phyloP scores from a whole-genome alignment of 1,140 invertebrate genomes.

The Solen grandis region DNA sequence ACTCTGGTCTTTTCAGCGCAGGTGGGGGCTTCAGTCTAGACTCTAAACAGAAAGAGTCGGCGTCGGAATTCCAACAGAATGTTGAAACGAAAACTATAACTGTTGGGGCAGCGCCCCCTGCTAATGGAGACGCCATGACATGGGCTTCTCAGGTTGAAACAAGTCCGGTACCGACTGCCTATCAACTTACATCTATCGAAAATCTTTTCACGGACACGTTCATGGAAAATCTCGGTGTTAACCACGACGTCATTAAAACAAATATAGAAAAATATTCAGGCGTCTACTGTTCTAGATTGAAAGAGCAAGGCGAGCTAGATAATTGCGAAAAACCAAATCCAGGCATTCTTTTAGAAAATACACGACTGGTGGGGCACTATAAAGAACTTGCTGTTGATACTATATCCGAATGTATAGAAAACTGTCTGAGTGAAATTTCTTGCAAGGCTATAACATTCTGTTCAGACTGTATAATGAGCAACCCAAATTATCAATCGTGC shows the following conservation, averaged over 20 bases:
- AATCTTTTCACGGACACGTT: constrained; percentile 32
- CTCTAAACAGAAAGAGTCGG: neutral
- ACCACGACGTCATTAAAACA: constrained; percentile 29
- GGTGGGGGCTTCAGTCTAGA: constrained; percentile 21
- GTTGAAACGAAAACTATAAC: constrained; percentile 39
- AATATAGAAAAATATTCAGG: constrained; percentile 18
- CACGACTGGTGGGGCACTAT: neutral
- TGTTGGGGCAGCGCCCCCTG: constrained; percentile 47
- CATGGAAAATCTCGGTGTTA: constrained; percentile 26
- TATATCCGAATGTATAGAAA: constrained; percentile 5
- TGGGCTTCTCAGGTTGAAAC: constrained; percentile 47
- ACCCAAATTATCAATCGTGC: no score
- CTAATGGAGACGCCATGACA: constrained; percentile 26
- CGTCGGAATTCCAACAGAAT: neutral
- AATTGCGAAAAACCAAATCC: constrained; percentile 4
- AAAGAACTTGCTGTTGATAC: neutral
- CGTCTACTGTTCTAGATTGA: constrained; percentile 25
- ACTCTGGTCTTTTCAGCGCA: constrained; percentile 2
- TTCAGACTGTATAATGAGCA: neutral
- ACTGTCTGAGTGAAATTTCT: neutral
- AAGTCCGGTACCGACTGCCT: constrained; percentile 33
- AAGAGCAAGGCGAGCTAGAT: constrained; percentile 19
- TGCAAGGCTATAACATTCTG: constrained; percentile 20
- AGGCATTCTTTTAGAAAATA: constrained; percentile 26
- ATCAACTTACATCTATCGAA: constrained; percentile 24